Conservation (phyloP, 2,888 invertebrate genomes). For the Andrena camellia region DNA sequence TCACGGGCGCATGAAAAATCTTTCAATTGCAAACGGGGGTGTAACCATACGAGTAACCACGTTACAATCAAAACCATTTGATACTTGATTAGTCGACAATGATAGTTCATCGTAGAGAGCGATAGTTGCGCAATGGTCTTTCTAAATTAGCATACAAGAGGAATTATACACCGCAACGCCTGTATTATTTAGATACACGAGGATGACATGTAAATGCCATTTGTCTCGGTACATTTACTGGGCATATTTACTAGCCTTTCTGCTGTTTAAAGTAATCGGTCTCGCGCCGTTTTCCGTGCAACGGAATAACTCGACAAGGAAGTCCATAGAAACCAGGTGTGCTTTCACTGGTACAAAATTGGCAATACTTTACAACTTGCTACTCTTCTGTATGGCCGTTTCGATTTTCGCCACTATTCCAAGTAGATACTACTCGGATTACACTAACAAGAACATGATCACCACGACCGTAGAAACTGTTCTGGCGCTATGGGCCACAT, state of each 20-base stretch:
- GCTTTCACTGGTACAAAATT: slow-evolving; percentile 46
- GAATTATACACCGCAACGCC: not conserved
- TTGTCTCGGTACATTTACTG: not conserved
- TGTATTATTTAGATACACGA: not conserved
- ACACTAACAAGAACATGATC: slow-evolving; percentile 36
- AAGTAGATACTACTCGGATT: not conserved
- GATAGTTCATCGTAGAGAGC: not conserved
- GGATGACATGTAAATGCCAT: not conserved
- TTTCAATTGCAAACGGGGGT: not conserved
- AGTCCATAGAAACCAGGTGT: not conserved
- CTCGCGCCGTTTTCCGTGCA: slow-evolving; percentile 53
- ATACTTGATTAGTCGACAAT: not conserved
- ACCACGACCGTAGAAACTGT: slow-evolving; percentile 41
- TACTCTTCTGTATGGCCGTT: slow-evolving; percentile 26
- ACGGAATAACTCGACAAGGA: not conserved
- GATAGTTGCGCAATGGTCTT: not conserved
- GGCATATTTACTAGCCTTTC: not conserved
- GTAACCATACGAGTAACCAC: not conserved
- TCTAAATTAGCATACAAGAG: not conserved
- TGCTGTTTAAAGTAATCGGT: slow-evolving; percentile 55
- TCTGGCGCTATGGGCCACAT: slow-evolving; percentile 25
- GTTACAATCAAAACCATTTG: not conserved
- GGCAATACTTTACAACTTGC: slow-evolving; percentile 58
- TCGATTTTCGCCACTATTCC: slow-evolving; percentile 39
- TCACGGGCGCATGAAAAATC: too few species aligned